phyloP scores from a whole-genome alignment of 2,888 invertebrate genomes.

The Euspilapteryx auroguttella region DNA sequence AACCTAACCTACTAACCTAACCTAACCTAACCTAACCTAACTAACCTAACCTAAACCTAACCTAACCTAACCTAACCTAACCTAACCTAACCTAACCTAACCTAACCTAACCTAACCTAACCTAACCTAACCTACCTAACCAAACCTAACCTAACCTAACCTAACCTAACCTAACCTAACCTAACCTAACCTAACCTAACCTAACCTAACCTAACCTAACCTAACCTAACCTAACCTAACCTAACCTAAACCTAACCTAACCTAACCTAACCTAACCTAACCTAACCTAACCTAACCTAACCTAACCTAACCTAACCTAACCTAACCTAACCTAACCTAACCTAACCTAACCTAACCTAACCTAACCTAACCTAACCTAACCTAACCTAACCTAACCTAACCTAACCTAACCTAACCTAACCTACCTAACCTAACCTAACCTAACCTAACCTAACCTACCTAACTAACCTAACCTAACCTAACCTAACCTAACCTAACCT shows the following conservation, averaged over 20 bases:
- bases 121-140: conserved; percentile 6
- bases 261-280: conserved; percentile 4
- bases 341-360: conserved; percentile 6
- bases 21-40: conserved; percentile 6
- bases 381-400: conserved; percentile 7
- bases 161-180: conserved; percentile 6
- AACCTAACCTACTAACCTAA: too few relatives aligned
- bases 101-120: conserved; percentile 7
- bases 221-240: too few relatives aligned
- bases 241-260: conserved; percentile 4
- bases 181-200: conserved; percentile 5
- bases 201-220: conserved; percentile 5
- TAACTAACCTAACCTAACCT: conserved; percentile 8
- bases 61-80: conserved; percentile 8
- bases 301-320: conserved; percentile 6
- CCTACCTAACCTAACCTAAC: conserved; percentile 8
- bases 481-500: conserved; percentile 10
- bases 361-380: conserved; percentile 6
- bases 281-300: conserved; percentile 5
- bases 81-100: conserved; percentile 7
- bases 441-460: conserved; percentile 9
- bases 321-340: conserved; percentile 5
- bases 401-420: too few relatives aligned
- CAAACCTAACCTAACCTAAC: conserved; percentile 6
- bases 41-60: conserved; percentile 7